Evolutionary conservation across 1,140 invertebrate genomes (phyloP), one percentile per base, ranked within the genome.

Genomic region (Macrobrachium rosenbergii): DNA sequence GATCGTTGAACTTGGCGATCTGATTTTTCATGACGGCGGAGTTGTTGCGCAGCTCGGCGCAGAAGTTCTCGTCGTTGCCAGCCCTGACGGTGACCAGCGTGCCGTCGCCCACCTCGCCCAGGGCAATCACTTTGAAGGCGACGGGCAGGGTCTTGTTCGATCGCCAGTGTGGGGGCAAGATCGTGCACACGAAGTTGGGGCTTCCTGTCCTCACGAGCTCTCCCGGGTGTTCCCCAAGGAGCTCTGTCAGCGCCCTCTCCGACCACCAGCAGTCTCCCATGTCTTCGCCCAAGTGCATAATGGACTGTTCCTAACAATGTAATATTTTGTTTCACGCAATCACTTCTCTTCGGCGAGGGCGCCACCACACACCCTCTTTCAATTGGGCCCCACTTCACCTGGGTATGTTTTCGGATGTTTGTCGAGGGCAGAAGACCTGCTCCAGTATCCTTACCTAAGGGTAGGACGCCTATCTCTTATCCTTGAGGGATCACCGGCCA

Each of bases 171-270:
- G 95, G 94, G 67, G 98, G 98, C 81, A 99, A 92, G 45, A 96
- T 96, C 12, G 97, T 97, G 92, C 98, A 99, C 43, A 99, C 95
- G 90, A 99, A 96, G 91, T 98, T 97, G 7, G 98, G 98, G 94
- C 19, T 98, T 88, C 98, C 98, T 17, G 98, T 99, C 90, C 97
- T 93, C 86, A 98, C 96, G 88, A 99, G 93, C 92, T 99, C 97
- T 6, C 97, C 97, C 0, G 95, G 96, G 93, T 98, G 97, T 91
- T 99, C 97, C 67, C 84, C 84, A 28, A 87, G 84, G 45, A 87
- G 84, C 78, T 87, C 84, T 79, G 84, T 87, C 78, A 87, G 78
- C 7, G 84, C 84, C 10, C 84, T 77, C 69, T 87, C 84, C 28
- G 84, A 87, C 84, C 84, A 87, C 84, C 84, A 87, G 59, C 84